Evolutionary conservation across 2,113 vertebrate genomes (phyloP).

Genomic region (Grammomys surdaster): DNA sequence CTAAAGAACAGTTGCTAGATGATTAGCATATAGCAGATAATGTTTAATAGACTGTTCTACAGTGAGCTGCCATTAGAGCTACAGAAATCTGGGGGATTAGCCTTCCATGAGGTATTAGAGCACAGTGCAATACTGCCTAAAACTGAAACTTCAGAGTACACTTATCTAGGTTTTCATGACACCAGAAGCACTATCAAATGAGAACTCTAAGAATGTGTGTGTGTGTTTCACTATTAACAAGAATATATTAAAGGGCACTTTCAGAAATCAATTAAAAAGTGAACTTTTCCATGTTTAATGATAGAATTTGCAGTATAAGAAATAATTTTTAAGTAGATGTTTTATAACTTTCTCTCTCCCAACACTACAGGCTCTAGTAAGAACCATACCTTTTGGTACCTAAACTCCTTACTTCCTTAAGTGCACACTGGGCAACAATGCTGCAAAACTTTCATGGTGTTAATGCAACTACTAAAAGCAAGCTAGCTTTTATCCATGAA

Average conservation of each 20-base stretch:
- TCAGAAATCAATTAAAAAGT: conserved; percentile 40
- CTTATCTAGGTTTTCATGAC: conserved; percentile 48
- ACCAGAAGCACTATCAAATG: conserved; percentile 2
- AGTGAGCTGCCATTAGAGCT: background rate
- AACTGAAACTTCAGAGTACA: background rate
- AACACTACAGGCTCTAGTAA: conserved; percentile 20
- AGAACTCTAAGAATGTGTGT: background rate
- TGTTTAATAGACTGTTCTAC: background rate
- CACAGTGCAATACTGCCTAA: conserved; percentile 47
- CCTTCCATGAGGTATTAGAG: background rate
- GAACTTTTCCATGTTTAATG: conserved; percentile 35
- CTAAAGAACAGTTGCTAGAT: conserved; percentile 34
- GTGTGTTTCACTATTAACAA: conserved; percentile 5
- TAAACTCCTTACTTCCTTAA: background rate
- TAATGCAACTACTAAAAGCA: conserved; percentile 20
- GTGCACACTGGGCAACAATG: conserved; percentile 21
- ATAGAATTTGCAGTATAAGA: conserved; percentile 44
- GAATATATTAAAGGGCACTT: conserved; percentile 48
- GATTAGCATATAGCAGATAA: conserved; percentile 44
- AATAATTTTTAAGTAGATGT: conserved; percentile 28
- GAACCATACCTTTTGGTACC: conserved; percentile 1
- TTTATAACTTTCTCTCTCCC: conserved; percentile 48
- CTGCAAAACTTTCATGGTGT: conserved; percentile 33
- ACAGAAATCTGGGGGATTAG: conserved; percentile 15
- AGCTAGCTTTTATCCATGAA: conserved; percentile 43